Evolutionary conservation across 2,113 vertebrate species (phyloP).

Genomic region (Apteryx owenii): DNA sequence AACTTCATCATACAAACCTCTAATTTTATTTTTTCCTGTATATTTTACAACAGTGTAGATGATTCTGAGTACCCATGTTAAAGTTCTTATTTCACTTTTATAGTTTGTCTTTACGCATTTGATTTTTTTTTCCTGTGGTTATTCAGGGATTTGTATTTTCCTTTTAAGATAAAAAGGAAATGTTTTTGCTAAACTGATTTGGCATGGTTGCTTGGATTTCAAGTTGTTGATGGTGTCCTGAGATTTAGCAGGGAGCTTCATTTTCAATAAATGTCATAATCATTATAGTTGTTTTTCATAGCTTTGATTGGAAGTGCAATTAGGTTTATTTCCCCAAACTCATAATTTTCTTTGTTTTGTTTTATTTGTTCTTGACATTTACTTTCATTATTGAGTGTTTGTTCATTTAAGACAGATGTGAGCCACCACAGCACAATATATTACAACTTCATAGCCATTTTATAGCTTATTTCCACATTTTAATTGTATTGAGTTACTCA

Average conservation of each 20-base stretch:
- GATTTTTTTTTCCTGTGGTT: not conserved
- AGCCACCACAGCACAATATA: not conserved
- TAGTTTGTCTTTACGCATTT: not conserved
- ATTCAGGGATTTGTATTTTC: not conserved
- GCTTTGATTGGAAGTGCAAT: not conserved
- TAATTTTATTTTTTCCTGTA: not conserved
- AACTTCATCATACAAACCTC: not conserved
- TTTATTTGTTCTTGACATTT: not conserved
- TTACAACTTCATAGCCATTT: not conserved
- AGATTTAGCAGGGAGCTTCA: not conserved
- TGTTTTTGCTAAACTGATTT: not conserved
- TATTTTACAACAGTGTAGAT: not conserved
- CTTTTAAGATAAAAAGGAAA: not conserved
- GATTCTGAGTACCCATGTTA: not conserved
- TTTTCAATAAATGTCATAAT: not conserved
- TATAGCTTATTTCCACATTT: conserved; percentile 6
- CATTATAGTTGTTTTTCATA: not conserved
- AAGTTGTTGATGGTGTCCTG: not conserved
- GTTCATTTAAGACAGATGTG: conserved; percentile 7
- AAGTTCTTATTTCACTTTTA: not conserved
- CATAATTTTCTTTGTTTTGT: not conserved
- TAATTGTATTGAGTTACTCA: not conserved
- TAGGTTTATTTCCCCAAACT: not conserved
- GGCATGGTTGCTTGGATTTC: not conserved
- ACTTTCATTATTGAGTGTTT: not conserved